Percentiles rank a stretch among this genome's conserved stretches.
phyloP scores from a whole-genome alignment of 2,888 invertebrate species.

The Campoletis raptor region DNA sequence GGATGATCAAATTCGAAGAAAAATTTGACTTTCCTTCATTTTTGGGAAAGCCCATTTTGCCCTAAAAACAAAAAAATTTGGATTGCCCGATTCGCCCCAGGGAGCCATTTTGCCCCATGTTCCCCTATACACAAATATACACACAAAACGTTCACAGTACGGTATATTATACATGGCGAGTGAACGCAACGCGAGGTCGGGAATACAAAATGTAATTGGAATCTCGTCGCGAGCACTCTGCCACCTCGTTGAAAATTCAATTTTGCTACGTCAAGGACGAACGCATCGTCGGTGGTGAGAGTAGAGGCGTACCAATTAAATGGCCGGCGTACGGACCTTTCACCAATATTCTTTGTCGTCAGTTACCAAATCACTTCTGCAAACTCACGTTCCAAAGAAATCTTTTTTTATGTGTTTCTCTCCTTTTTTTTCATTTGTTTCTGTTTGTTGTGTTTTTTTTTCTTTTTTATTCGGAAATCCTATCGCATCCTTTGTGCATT shows the following conservation, averaged over 20 bases:
- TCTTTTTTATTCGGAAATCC: neutral
- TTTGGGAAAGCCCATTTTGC: too few relatives aligned
- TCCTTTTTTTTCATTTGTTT: neutral
- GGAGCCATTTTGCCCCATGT: too few relatives aligned
- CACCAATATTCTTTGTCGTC: slow-evolving; percentile 58
- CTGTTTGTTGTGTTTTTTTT: neutral
- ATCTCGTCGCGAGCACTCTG: slow-evolving; percentile 65
- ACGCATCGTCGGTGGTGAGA: slow-evolving; percentile 23
- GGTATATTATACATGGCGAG: slow-evolving; percentile 38
- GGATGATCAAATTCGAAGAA: too few relatives aligned
- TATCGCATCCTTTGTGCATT: neutral
- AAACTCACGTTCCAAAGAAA: slow-evolving; percentile 38
- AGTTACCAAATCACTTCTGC: slow-evolving; percentile 42
- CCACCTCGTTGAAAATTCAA: slow-evolving; percentile 69
- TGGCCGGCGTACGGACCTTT: slow-evolving; percentile 54
- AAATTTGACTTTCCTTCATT: too few relatives aligned
- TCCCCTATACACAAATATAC: neutral
- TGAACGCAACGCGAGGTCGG: slow-evolving; percentile 48
- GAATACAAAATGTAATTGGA: slow-evolving; percentile 71
- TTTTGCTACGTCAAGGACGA: slow-evolving; percentile 65
- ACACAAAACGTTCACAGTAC: slow-evolving; percentile 20
- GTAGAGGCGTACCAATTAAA: slow-evolving; percentile 62
- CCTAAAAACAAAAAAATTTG: too few relatives aligned
- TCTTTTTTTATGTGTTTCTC: slow-evolving; percentile 10
- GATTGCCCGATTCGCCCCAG: too few relatives aligned